Base-by-base conservation (phyloP, 2,113 vertebrate species). In the Corydoras maculifer region DNA sequence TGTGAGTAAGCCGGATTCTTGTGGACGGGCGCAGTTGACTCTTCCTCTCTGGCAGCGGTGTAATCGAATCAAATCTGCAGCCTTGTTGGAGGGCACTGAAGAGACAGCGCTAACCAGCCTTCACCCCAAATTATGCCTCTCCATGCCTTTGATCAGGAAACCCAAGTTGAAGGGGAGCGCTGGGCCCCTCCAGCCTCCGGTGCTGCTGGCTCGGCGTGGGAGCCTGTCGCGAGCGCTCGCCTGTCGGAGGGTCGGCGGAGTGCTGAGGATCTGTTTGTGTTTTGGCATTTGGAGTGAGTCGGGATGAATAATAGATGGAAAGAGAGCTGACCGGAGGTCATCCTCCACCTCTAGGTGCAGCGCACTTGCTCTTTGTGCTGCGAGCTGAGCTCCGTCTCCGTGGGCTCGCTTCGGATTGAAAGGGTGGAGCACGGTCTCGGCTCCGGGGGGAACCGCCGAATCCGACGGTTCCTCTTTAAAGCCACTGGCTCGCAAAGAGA, bases 251-350 rank as follows among this genome's bases (percentile, higher is more conserved):
- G 60, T 74, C 18, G 50, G 74, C 71, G 74, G 8, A n/a, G 5
- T 43, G 51, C 64, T 31, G 18, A 69, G 25, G 53, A 69, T 59
- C 75, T 69, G 62, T 69, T 58, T 78, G 68, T 74, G 58, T 63
- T 70, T 67, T 70, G 62, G 68, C 71, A 70, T 35, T 62, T 51
- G 58, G 25, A 64, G 63, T 14, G 8, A 67, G 51, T 35, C 30
- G 51, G 49, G 65, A 76, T 82, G 53, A 82, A 79, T 78, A 76
- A 77, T 78, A 53, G 76, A 80, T 75, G 59, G 59, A 14, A 58
- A 65, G 3, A 53, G 29, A 69, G 57, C 76, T 65, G 65, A 48
- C 69, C 64, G 11, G 74, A 72, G 72, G 69, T 73, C 70, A 66
- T 62, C 49, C 55, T 51, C 48, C 48, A 65, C 70, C 69, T 79